phyloP scores from a whole-genome alignment of 2,797 vertebrate species.

The Esox lucius region DNA sequence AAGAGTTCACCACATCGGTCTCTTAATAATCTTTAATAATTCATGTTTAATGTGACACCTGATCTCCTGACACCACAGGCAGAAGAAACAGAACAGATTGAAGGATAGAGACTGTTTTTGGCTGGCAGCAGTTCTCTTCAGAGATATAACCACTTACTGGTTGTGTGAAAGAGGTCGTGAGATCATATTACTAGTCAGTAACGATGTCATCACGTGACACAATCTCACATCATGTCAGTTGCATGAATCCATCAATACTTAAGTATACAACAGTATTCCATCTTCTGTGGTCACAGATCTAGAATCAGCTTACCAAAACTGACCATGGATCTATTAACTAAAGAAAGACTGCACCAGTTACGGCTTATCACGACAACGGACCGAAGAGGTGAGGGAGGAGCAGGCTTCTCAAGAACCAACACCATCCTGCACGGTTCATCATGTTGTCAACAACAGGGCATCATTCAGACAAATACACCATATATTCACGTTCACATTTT shows the following conservation, averaged over 20 bases:
- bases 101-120: constrained; percentile 1
- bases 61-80: no score
- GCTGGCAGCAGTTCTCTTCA: not conserved
- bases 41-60: no score
- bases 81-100: constrained; percentile 12
- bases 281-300: not conserved
- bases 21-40: not conserved
- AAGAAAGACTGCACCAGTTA: no score
- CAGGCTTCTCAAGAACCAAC: no score
- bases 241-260: not conserved
- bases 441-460: no score
- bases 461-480: no score
- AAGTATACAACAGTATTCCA: not conserved
- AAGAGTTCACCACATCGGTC: not conserved
- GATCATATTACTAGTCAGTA: not conserved
- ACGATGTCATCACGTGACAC: not conserved
- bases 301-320: not conserved
- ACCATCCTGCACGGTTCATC: no score
- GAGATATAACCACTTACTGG: not conserved
- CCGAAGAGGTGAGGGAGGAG: no score
- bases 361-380: no score
- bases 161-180: not conserved
- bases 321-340: not conserved
- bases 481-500: no score
- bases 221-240: not conserved